Base-by-base conservation (phyloP, 1,140 invertebrate species). In the Muscidifurax raptorellus region DNA sequence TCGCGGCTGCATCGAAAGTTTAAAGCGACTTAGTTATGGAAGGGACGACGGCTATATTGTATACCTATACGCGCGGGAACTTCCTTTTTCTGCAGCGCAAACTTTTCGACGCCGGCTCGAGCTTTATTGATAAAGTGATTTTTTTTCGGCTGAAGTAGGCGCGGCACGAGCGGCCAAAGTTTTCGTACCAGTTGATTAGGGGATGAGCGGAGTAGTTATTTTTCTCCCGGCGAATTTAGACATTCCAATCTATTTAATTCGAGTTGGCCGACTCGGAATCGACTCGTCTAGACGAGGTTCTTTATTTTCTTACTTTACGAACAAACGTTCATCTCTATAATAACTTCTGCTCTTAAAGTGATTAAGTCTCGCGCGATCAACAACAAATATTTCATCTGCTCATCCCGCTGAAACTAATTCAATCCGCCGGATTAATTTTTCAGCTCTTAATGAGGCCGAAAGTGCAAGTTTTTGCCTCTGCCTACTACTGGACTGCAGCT, bases 81-180 rank as follows among this genome's bases (percentile, higher is more conserved):
- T 75, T 75, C 27, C 9, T 64, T 59, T 79, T 74, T 79, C 71
- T 76, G 4, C n/a, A n/a, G n/a, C 13, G 5, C 32, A 64, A 74
- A 59, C 44, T 64, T 83, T 67, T 69, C 64, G 72, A n/a, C 28
- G 36, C 47, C 10, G n/a, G 59, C 64, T 67, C 52, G 28, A 4
- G 32, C 78, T 82, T 82, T 85, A 85, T 85, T 82, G 84, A 85
- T 82, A 82, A 85, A 85, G 80, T 82, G 80, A 82, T 80, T 78
- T 71, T 40, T 59, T 71, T 18, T 82, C 83, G 32, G 13, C 1
- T 3, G 32, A 32, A 25, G 30, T 36, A 67, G 71, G 59, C 52
- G 30, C 3, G 71, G 59, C 52, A 30, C 3, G 40, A n/a, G 64
- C 25, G n/a, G 5, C n/a, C n/a, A 66, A 85, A 85, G 80, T 82